Conservation (phyloP, 2,888 invertebrate species). For the Clusia tigrina region DNA sequence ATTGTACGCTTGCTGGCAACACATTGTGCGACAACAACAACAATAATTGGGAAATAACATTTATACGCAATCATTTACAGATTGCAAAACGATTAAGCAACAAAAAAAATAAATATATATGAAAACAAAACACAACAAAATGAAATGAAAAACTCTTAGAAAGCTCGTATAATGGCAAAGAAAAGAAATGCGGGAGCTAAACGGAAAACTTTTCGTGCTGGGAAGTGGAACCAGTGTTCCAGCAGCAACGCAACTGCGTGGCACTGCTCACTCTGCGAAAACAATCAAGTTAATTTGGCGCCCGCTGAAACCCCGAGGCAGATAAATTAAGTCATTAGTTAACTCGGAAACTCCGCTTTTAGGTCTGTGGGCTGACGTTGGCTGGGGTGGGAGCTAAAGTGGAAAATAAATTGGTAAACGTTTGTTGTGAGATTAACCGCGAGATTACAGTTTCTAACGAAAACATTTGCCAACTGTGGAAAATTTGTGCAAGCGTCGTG, state of each 20-base stretch:
- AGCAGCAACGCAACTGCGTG: not conserved
- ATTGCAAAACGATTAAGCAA: slow-evolving; percentile 59
- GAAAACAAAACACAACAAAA: slow-evolving; percentile 34
- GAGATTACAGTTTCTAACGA: slow-evolving; percentile 50
- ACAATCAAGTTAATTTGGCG: slow-evolving; percentile 60
- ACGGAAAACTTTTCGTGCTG: not conserved
- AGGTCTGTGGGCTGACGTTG: too few relatives aligned
- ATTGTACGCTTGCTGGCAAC: too few relatives aligned
- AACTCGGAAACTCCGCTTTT: too few relatives aligned
- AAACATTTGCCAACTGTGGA: not conserved
- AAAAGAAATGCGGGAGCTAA: not conserved
- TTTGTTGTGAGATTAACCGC: slow-evolving; percentile 63
- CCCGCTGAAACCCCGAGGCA: slow-evolving; percentile 60
- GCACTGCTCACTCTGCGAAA: slow-evolving; percentile 27
- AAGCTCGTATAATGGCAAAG: not conserved
- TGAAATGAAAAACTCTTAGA: slow-evolving; percentile 26
- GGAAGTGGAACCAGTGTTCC: not conserved
- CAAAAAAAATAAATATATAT: not conserved
- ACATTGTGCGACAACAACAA: slow-evolving; percentile 29
- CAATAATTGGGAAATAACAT: slow-evolving; percentile 58
- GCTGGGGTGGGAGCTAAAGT: slow-evolving; percentile 42
- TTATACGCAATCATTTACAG: slow-evolving; percentile 62
- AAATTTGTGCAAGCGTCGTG: slow-evolving; percentile 16
- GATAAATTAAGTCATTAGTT: slow-evolving; percentile 66
- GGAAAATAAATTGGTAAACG: slow-evolving; percentile 63